phyloP scores from a whole-genome alignment of 1,140 invertebrate species.

The Papilio machaon region DNA sequence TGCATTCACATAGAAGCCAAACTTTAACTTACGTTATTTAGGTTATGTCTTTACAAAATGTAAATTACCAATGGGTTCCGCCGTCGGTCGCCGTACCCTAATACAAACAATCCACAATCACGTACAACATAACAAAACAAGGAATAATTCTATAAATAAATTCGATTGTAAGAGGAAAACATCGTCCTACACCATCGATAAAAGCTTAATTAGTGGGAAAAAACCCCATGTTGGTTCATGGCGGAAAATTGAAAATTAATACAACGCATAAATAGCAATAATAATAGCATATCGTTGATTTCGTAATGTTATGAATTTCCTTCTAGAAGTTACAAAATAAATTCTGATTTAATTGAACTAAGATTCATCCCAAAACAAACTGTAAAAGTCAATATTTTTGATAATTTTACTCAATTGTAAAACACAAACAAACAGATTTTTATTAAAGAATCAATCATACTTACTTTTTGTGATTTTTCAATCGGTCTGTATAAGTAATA shows the following conservation, averaged over 20 bases:
- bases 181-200: slow-evolving; percentile 18
- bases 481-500: not conserved
- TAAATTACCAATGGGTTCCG: not conserved
- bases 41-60: not conserved
- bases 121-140: not conserved
- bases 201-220: slow-evolving; percentile 30
- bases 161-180: slow-evolving; percentile 27
- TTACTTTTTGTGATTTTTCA: too few relatives aligned
- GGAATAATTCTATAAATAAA: slow-evolving; percentile 14
- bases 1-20: not conserved
- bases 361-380: not conserved
- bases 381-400: too few relatives aligned
- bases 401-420: too few relatives aligned
- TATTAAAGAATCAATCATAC: not conserved
- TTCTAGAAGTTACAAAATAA: not conserved
- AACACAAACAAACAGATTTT: too few relatives aligned
- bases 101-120: not conserved
- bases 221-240: slow-evolving; percentile 15
- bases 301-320: slow-evolving; percentile 27
- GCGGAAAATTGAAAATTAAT: slow-evolving; percentile 38
- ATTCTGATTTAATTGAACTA: slow-evolving; percentile 4
- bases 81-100: not conserved
- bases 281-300: slow-evolving; percentile 25
- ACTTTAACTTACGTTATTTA: not conserved
- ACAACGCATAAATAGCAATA: slow-evolving; percentile 14